A percentile compares a stretch with the other conserved stretches of the same genome.
These are phyloP conservation scores for Brachionus koreanus DNA, from an alignment of 1,140 invertebrate genomes.

Conservation along the genomic window DNA sequence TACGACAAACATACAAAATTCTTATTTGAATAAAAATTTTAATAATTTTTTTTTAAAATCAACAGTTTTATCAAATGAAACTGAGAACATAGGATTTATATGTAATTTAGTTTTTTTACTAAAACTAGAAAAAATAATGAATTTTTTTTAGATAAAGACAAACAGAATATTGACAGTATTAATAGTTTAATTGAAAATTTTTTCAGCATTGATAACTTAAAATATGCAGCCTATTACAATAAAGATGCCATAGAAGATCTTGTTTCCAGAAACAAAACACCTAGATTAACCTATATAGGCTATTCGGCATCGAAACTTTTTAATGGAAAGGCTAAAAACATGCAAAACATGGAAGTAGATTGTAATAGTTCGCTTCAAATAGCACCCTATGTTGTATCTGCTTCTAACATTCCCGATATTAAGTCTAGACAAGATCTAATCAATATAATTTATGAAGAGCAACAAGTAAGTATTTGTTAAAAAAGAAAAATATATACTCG, in stretches of 20 bases:
- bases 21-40: not conserved
- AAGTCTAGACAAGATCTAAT: not conserved
- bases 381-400: not conserved
- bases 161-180: not conserved
- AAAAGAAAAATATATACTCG: no score
- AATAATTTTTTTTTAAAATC: conserved; percentile 17
- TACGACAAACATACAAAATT: not conserved
- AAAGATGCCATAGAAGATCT: not conserved
- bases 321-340: not conserved
- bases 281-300: not conserved
- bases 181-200: not conserved
- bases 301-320: not conserved
- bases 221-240: not conserved
- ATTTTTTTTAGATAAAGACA: not conserved
- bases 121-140: not conserved
- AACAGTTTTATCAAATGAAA: not conserved
- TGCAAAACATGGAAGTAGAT: not conserved
- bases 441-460: not conserved
- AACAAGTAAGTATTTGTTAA: not conserved
- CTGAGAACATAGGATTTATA: not conserved
- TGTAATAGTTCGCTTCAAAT: not conserved
- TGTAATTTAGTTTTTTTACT: not conserved
- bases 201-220: not conserved
- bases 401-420: not conserved
- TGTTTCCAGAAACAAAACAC: not conserved